Conservation (phyloP, 2,797 vertebrate genomes). For the Sebastes aleutianus region DNA sequence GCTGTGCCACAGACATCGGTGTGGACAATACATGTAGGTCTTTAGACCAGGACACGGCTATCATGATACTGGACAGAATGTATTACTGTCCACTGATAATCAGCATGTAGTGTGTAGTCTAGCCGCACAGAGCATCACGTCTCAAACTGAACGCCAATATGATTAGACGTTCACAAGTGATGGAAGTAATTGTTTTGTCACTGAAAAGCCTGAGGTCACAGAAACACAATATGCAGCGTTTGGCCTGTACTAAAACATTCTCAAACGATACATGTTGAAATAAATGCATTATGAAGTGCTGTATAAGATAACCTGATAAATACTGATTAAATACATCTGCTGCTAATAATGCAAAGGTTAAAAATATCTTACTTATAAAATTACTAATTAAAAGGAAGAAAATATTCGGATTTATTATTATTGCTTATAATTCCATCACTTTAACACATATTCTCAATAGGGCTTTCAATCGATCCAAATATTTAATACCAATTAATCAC, state of each 20-base stretch:
- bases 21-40: conserved; percentile 63
- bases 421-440: neutral
- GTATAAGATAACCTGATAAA: neutral
- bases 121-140: conserved; percentile 30
- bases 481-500: no score
- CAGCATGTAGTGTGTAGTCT: conserved; percentile 39
- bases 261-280: conserved; percentile 3
- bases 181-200: conserved; percentile 30
- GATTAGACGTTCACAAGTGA: conserved; percentile 41
- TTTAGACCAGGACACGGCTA: conserved; percentile 45
- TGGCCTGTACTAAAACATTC: neutral
- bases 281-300: neutral
- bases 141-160: conserved; percentile 42
- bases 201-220: conserved; percentile 37
- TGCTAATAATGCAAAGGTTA: neutral
- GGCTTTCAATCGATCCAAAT: no score
- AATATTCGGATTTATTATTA: neutral
- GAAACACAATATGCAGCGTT: neutral
- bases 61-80: conserved; percentile 52
- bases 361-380: neutral
- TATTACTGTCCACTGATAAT: conserved; percentile 50
- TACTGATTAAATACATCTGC: neutral
- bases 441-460: neutral
- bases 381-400: neutral
- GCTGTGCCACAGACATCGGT: conserved; percentile 50